Evolutionary conservation across 2,888 invertebrate genomes (phyloP).

Genomic region (Agriopis leucophaearia): DNA sequence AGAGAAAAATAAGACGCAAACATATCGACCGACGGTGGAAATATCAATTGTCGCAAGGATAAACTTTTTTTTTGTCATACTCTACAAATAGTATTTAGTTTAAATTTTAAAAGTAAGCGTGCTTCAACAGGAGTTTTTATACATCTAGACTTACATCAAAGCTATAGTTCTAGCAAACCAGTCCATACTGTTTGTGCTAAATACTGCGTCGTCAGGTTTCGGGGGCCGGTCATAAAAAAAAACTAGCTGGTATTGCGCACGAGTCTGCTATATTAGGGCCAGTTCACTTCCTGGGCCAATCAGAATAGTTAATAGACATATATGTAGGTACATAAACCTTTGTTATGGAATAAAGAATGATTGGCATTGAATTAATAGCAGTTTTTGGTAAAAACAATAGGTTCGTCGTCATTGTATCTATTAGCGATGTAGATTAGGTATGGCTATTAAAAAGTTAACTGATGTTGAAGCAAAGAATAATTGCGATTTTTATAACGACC

Average conservation of each 20-base stretch:
- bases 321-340: slow-evolving; percentile 32
- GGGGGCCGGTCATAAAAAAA: slow-evolving; percentile 55
- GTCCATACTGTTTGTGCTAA: slow-evolving; percentile 21
- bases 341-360: slow-evolving; percentile 36
- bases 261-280: slow-evolving; percentile 45
- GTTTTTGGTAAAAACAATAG: slow-evolving; percentile 16
- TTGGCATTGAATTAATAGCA: slow-evolving; percentile 28
- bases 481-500: not conserved
- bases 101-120: too few species aligned
- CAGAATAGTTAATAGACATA: slow-evolving; percentile 40
- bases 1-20: too few species aligned
- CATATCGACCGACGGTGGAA: too few species aligned
- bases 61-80: too few species aligned
- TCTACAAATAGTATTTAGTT: too few species aligned
- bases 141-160: not conserved
- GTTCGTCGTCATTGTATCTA: slow-evolving; percentile 6
- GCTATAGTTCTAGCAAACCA: not conserved
- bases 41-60: too few species aligned
- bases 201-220: slow-evolving; percentile 46
- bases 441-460: not conserved
- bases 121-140: too few species aligned
- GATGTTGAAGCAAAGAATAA: not conserved
- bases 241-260: slow-evolving; percentile 47
- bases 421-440: slow-evolving; percentile 5
- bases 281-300: slow-evolving; percentile 43